Evolutionary conservation across 2,797 vertebrate species (phyloP).

Genomic region (Clarias laeviceps): DNA sequence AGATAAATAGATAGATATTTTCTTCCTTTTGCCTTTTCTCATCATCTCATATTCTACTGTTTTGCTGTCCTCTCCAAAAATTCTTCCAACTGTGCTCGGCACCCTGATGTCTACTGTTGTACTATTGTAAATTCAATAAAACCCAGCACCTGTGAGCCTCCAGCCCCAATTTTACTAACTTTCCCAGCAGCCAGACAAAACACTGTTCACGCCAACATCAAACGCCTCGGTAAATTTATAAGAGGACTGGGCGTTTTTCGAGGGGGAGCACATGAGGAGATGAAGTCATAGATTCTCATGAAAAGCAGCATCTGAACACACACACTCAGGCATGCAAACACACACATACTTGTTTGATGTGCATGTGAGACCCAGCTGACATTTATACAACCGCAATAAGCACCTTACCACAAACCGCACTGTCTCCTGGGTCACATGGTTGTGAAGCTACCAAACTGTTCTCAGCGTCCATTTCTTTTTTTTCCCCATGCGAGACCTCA

Average conservation of each 20-base stretch:
- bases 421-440: background rate
- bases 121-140: slow-evolving; percentile 32
- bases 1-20: background rate
- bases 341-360: slow-evolving; percentile 29
- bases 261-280: slow-evolving; percentile 42
- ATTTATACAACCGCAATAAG: slow-evolving; percentile 45
- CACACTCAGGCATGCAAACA: background rate
- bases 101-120: background rate
- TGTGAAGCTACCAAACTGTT: background rate
- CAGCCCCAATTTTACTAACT: slow-evolving; percentile 3
- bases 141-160: slow-evolving; percentile 18
- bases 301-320: slow-evolving; percentile 10
- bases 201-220: slow-evolving; percentile 39
- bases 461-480: background rate
- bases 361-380: slow-evolving; percentile 22
- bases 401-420: slow-evolving; percentile 6
- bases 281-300: slow-evolving; percentile 42
- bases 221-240: slow-evolving; percentile 28
- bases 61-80: background rate
- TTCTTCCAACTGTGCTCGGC: background rate
- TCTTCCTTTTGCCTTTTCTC: background rate
- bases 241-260: slow-evolving; percentile 6
- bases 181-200: slow-evolving; percentile 36
- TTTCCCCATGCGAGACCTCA: background rate
- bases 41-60: background rate